Percentiles rank a stretch among this genome's conserved stretches.
Evolutionary conservation across 2,888 invertebrate species (phyloP).

Genomic region (Agapostemon virescens): DNA sequence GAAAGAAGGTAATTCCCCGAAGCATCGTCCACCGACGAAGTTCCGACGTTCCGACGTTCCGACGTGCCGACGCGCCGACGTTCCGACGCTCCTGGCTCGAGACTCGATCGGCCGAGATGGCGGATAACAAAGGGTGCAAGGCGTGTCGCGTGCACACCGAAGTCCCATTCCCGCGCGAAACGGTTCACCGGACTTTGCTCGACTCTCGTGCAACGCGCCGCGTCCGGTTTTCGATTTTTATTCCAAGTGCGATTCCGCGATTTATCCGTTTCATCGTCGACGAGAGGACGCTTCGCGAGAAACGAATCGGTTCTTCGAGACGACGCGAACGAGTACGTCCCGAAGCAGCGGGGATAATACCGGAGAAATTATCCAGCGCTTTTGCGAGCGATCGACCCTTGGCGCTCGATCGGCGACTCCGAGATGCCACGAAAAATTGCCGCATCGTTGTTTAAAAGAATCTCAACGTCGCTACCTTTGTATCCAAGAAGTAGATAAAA

Average conservation of each 20-base stretch:
- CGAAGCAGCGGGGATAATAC: too few species aligned
- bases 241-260: neutral
- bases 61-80: neutral
- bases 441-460: too few species aligned
- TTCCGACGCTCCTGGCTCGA: constrained; percentile 24
- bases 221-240: neutral
- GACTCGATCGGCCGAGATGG: constrained; percentile 41
- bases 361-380: too few species aligned
- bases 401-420: too few species aligned
- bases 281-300: neutral
- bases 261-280: neutral
- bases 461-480: too few species aligned
- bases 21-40: constrained; percentile 35
- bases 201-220: neutral
- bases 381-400: too few species aligned
- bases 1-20: constrained; percentile 88
- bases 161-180: constrained; percentile 33
- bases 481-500: too few species aligned
- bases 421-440: too few species aligned
- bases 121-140: constrained; percentile 40
- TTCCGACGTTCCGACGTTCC: neutral
- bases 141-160: constrained; percentile 36
- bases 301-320: neutral
- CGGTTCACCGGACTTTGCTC: constrained; percentile 19
- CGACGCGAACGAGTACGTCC: neutral